A percentile compares a stretch with the other conserved stretches of the same genome.
Conservation (phyloP, 30 jellyfish, hydroid and myxozoan species). For the Hydractinia echinata region DNA sequence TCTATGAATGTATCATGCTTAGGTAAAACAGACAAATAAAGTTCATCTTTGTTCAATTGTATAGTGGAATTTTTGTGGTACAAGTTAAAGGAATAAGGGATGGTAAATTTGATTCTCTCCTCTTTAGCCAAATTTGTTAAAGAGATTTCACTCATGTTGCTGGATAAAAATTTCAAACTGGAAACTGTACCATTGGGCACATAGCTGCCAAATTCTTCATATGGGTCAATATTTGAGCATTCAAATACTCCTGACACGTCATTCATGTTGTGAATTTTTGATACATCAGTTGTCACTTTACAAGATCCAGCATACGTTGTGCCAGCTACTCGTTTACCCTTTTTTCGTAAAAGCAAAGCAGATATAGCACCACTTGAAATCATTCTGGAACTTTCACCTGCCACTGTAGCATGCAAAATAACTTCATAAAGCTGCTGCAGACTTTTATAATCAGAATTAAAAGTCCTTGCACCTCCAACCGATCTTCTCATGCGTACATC, state of each 20-base stretch:
- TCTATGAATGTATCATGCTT: background rate
- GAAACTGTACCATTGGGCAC: background rate
- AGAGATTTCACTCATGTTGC: conserved; percentile 3
- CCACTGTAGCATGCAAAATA: conserved; percentile 16
- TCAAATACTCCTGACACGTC: conserved; percentile 14
- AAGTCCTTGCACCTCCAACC: background rate
- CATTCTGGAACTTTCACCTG: conserved; percentile 11
- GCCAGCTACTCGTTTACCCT: background rate
- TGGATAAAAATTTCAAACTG: background rate
- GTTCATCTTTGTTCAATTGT: background rate
- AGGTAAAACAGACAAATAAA: background rate
- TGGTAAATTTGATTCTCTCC: background rate
- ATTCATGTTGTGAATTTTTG: background rate
- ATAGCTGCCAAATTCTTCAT: background rate
- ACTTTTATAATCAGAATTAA: background rate
- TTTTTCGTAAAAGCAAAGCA: conserved; percentile 10
- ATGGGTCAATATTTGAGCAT: conserved; percentile 24
- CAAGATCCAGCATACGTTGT: conserved; percentile 13
- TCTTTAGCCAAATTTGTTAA: background rate
- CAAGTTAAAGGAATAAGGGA: conserved; percentile 11
- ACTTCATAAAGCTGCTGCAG: conserved; percentile 18
- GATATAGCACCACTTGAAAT: conserved; percentile 8
- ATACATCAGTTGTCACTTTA: background rate
- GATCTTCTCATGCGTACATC: background rate
- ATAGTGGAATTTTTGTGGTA: background rate